A percentile compares a stretch with the other conserved stretches of the same genome.
Evolutionary conservation across 2,113 vertebrate genomes (phyloP).

Genomic region (Oxyura jamaicensis): DNA sequence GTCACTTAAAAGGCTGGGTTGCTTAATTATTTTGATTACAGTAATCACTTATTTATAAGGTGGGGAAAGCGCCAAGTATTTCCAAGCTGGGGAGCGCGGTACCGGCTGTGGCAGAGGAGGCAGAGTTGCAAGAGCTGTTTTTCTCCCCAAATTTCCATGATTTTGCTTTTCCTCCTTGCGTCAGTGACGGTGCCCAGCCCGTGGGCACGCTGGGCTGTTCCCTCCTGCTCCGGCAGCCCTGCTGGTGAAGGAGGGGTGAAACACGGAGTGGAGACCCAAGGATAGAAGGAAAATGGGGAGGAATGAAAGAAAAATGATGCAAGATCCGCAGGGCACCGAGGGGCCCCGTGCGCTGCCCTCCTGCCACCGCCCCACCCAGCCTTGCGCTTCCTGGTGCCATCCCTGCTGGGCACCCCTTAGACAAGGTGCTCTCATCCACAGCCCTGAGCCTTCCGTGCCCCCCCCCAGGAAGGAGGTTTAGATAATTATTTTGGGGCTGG

Average conservation of each 20-base stretch:
- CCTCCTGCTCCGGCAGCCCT: background rate
- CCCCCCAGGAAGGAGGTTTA: background rate
- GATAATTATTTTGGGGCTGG: accelerated
- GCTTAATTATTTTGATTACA: conserved; percentile 64
- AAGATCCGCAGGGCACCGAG: background rate
- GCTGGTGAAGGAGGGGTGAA: background rate
- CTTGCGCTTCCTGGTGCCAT: background rate
- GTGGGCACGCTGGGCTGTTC: accelerated
- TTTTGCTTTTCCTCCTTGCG: background rate
- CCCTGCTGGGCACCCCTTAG: background rate
- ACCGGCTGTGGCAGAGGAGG: background rate
- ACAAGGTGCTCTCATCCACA: background rate
- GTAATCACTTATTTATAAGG: conserved; percentile 58
- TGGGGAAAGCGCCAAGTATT: conserved; percentile 46
- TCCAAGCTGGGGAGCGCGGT: background rate
- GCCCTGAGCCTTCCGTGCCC: background rate
- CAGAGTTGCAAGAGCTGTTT: background rate
- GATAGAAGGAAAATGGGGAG: background rate
- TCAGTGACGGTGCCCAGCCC: background rate
- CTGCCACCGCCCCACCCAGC: background rate
- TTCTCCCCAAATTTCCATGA: background rate
- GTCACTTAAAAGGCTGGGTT: conserved; percentile 43
- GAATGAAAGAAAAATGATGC: background rate
- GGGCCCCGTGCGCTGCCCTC: too few species aligned
- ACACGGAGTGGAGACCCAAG: background rate